Evolutionary conservation across 2,113 vertebrate species (phyloP), one percentile per base, ranked within the genome.

Genomic region (Platichthys flesus): DNA sequence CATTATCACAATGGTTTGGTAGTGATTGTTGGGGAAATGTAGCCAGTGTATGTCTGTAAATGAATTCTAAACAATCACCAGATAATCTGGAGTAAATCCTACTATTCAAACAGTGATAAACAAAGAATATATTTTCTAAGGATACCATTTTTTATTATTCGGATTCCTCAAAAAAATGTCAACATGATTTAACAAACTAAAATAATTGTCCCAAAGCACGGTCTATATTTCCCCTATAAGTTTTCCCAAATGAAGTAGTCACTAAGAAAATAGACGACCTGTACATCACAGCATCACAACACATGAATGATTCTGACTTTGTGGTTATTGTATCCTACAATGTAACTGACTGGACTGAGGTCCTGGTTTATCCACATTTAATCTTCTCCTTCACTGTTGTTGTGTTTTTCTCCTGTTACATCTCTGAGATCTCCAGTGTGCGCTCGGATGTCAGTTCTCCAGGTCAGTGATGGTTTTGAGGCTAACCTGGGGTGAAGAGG

Each of bases 401-500:
- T 87, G n/a, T 88, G 64, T 67, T 84, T 54, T 42, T 86, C 82
- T 90, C 86, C 63, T 84, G 79, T 89, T 91, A 78, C 86, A 67
- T 84, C 59, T 83, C 58, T 62, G 77, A 88, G 81, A 87, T 88
- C 85, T 90, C 83, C 83, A 13, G 65, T 51, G 70, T 28, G 73
- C 7, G 31, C 81, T 90, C 86, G 60, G 67, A 86, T 86, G 84
- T 84, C 81, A 60, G 84, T 9, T 74, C 79, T 83, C 45, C 84
- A 81, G 87, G 81, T 89, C 87, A 84, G 67, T 47, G 77, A 68
- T 82, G 87, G 89, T 90, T 75, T 81, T 78, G 74, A 85, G 79
- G 76, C 85, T 87, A 90, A 90, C 89, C 88, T 88, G 81, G 71
- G 76, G 79, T 84, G 79, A 88, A 77, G 67, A 82, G 74, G 69